These are phyloP conservation scores for Eupristina koningsbergeri DNA, from an alignment of 1,140 invertebrate species.

Conservation along the genomic window DNA sequence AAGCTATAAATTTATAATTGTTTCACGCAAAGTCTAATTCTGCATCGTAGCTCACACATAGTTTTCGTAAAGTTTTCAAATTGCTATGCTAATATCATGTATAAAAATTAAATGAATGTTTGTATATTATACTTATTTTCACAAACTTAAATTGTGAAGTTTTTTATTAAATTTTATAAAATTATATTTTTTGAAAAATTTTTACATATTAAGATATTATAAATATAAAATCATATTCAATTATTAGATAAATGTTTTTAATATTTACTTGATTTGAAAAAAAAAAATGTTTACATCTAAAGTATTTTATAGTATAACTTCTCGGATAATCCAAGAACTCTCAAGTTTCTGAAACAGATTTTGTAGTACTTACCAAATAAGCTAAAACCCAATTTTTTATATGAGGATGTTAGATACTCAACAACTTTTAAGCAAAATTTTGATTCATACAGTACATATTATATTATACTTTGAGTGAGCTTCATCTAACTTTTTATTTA, in stretches of 20 bases:
- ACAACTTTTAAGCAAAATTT: neutral
- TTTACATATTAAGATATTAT: too few relatives aligned
- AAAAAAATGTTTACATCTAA: neutral
- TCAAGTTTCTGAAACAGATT: neutral
- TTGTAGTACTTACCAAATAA: neutral
- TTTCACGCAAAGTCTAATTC: constrained; percentile 2
- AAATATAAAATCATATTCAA: too few relatives aligned
- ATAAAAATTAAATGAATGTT: neutral
- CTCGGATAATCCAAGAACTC: neutral
- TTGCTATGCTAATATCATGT: neutral
- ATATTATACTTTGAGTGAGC: neutral
- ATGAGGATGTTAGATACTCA: neutral
- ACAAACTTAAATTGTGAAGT: neutral
- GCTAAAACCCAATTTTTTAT: neutral
- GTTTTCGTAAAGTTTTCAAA: constrained; percentile 18
- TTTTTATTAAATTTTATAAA: neutral
- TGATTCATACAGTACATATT: neutral
- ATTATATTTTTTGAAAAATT: too few relatives aligned
- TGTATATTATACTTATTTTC: neutral
- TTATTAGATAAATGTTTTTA: neutral
- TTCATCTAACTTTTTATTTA: neutral
- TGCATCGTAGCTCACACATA: neutral
- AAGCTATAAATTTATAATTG: constrained; percentile 28
- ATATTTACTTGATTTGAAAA: neutral
- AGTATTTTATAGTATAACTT: neutral